Evolutionary conservation across 2,113 vertebrate species (phyloP).

Genomic region (Pteropus alecto): DNA sequence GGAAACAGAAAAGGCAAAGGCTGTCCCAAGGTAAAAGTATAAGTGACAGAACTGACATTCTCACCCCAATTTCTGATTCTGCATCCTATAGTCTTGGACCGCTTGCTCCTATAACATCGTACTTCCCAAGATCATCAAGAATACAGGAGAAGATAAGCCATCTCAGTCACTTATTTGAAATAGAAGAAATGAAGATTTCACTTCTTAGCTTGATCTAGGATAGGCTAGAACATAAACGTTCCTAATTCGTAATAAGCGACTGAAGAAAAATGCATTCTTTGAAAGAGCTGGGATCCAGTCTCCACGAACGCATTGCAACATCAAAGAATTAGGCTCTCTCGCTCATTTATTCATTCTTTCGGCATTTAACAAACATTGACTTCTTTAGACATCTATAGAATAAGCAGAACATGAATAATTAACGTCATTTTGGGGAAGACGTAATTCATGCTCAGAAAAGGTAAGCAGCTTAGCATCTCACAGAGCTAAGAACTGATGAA

Average conservation of each 20-base stretch:
- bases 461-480: not conserved
- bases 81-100: too few relatives aligned
- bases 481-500: not conserved
- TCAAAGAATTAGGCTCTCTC: not conserved
- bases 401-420: not conserved
- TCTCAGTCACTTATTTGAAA: not conserved
- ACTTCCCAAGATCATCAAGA: not conserved
- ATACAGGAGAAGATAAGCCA: not conserved
- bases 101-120: not conserved
- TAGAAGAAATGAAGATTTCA: not conserved
- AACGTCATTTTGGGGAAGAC: not conserved
- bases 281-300: not conserved
- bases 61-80: not conserved
- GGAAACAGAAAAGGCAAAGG: not conserved
- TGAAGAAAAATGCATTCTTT: not conserved
- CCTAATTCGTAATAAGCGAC: not conserved
- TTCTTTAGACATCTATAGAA: not conserved
- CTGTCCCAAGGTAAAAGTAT: rapidly evolving
- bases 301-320: not conserved
- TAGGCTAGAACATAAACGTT: not conserved
- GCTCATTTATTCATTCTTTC: not conserved
- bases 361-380: not conserved
- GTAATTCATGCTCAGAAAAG: not conserved
- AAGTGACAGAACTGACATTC: not conserved
- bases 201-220: not conserved